These are phyloP conservation scores for Pteronura brasiliensis DNA, from an alignment of 2,113 vertebrate genomes.

Conservation along the genomic window DNA sequence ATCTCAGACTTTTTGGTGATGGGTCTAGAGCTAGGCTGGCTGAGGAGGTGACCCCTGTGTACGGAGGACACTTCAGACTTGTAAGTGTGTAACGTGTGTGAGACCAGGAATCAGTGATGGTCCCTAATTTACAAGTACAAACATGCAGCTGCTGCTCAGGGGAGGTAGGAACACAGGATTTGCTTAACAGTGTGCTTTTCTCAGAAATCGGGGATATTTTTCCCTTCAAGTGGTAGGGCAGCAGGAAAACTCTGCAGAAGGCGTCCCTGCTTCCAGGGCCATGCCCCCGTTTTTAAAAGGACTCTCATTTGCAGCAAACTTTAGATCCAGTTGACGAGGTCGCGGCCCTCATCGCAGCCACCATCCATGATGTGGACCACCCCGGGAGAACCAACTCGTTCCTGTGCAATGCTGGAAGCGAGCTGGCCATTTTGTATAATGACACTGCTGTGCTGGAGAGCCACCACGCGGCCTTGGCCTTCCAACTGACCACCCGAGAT, in stretches of 20 bases:
- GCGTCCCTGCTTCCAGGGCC: not conserved
- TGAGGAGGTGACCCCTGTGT: not conserved
- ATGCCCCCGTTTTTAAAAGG: not conserved
- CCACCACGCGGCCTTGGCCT: slow-evolving; percentile 95
- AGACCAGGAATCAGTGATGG: no score
- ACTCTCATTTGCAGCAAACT: slow-evolving; percentile 87
- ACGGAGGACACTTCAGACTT: not conserved
- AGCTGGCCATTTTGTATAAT: slow-evolving; percentile 95
- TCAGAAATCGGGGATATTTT: not conserved
- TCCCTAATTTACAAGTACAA: not conserved
- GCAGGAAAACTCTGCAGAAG: not conserved
- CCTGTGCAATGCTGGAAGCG: slow-evolving; percentile 95
- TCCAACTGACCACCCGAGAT: slow-evolving; percentile 94
- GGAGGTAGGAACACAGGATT: not conserved
- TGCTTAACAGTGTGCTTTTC: not conserved
- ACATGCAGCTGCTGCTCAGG: not conserved
- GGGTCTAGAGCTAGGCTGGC: not conserved
- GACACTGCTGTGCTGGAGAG: slow-evolving; percentile 96
- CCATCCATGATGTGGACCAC: slow-evolving; percentile 96
- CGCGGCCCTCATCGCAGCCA: slow-evolving; percentile 94
- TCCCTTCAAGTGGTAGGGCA: not conserved
- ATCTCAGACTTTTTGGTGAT: not conserved
- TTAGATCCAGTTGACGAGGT: slow-evolving; percentile 94
- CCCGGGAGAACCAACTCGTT: slow-evolving; percentile 97
- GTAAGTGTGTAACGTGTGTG: not conserved